Conservation (phyloP, 2,797 vertebrate species). For the Chanos chanos region DNA sequence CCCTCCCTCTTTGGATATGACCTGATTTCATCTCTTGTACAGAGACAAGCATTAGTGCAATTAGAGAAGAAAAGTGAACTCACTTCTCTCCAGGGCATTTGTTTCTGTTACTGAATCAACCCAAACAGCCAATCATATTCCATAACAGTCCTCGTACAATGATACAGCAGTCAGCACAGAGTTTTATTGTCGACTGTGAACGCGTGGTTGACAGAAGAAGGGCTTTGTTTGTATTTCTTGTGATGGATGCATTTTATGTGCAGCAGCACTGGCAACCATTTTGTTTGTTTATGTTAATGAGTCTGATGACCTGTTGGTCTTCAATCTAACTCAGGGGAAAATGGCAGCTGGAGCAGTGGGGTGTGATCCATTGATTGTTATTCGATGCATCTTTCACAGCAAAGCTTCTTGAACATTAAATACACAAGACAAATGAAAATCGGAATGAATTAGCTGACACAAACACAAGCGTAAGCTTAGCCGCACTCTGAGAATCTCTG, state of each 20-base stretch:
- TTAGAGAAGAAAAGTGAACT: too few species aligned
- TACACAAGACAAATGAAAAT: slow-evolving; percentile 53
- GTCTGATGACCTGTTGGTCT: slow-evolving; percentile 69
- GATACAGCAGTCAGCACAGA: too few species aligned
- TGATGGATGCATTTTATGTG: slow-evolving; percentile 61
- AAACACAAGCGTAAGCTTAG: background rate
- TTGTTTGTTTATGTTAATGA: slow-evolving; percentile 77
- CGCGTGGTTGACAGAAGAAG: slow-evolving; percentile 9
- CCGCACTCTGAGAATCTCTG: background rate
- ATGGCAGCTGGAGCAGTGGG: slow-evolving; percentile 68
- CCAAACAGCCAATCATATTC: too few species aligned
- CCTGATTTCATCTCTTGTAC: too few species aligned
- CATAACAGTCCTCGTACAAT: too few species aligned
- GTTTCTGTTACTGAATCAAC: too few species aligned
- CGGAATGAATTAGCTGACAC: slow-evolving; percentile 8
- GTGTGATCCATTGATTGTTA: slow-evolving; percentile 67
- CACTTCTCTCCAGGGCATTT: too few species aligned
- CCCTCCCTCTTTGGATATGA: too few species aligned
- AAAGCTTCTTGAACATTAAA: slow-evolving; percentile 56
- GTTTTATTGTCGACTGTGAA: slow-evolving; percentile 1
- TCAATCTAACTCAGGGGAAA: slow-evolving; percentile 67
- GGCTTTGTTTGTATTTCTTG: slow-evolving; percentile 61
- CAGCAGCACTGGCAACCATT: slow-evolving; percentile 41
- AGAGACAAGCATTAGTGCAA: too few species aligned
- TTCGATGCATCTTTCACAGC: slow-evolving; percentile 60